Evolutionary conservation across 2,888 invertebrate species (phyloP), one percentile per base, ranked within the genome.

Genomic region (Hydriomena furcata): DNA sequence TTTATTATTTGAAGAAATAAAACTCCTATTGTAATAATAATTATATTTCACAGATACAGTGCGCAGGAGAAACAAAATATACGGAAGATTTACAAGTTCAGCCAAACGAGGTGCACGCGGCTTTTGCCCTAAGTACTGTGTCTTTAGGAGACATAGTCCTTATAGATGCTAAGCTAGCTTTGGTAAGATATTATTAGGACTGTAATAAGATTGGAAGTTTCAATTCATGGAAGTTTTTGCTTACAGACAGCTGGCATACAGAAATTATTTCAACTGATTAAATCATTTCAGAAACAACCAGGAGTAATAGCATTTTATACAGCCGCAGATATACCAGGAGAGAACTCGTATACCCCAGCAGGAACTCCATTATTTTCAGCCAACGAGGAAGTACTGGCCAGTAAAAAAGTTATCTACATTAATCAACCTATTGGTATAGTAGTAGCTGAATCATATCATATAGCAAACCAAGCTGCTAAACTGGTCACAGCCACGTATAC

Each of bases 1-100:
- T 17, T 17, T 3, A 17, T 17, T 17, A 17, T 17, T n/a, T 17
- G 17, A 3, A 17, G 2, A 17, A 17, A 17, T 4, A 17, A 17
- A 17, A 4, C 17, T 3, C 4, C 4, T 17, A 3, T 17, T 17
- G 4, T 17, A 17, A 17, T 17, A 17, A 3, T 17, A 3, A 3
- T 17, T 17, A 17, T 25, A 3, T 1, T 13, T 51, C 50, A 0
- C 44, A 81, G 80, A 78, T 90, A 31, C 94, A 94, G 77, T 91
- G 92, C 55, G 90, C 93, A 38, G 95, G 95, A 0, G 94, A 95
- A 73, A 94, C 94, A 0, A 83, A 91, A 56, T 95, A 93, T 72
- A 82, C 93, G 0, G 93, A 93, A 63, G 95, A 95, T 65, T 75
- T 92, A 23, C 92, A 92, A n/a, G 74, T 84, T 0, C 70, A 84